phyloP scores from a whole-genome alignment of 2,113 vertebrate genomes.

The Pangasianodon gigas region DNA sequence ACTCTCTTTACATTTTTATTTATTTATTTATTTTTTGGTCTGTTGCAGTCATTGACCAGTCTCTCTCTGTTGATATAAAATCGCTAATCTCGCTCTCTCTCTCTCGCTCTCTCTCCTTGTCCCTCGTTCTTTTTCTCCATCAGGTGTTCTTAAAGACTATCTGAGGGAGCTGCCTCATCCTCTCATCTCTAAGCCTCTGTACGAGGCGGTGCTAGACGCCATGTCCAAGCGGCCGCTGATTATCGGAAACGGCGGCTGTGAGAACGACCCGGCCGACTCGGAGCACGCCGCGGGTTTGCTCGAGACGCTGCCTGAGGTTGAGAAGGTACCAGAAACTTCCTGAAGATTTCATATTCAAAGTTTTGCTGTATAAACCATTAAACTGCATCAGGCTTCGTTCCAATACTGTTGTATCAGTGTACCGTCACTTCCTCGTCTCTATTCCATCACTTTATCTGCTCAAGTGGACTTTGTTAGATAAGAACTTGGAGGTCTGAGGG shows the following conservation, averaged over 20 bases:
- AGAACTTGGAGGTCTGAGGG: background rate
- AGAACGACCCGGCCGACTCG: slow-evolving; percentile 84
- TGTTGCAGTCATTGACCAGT: background rate
- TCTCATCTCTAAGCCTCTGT: slow-evolving; percentile 90
- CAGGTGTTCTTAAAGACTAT: slow-evolving; percentile 97
- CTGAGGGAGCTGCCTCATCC: slow-evolving; percentile 93
- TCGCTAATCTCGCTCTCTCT: background rate
- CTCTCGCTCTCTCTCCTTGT: background rate
- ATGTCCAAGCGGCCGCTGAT: slow-evolving; percentile 87
- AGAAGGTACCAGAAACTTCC: slow-evolving; percentile 76
- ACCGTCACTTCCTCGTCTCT: background rate
- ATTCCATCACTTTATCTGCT: background rate
- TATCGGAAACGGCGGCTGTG: slow-evolving; percentile 82
- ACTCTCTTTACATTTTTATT: too few species aligned
- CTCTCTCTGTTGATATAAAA: background rate
- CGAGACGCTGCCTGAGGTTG: slow-evolving; percentile 87
- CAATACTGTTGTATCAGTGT: too few species aligned
- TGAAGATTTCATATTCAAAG: background rate
- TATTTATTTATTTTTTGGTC: background rate
- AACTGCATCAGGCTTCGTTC: too few species aligned
- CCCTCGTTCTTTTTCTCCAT: background rate
- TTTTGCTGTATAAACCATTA: background rate
- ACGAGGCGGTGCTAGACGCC: slow-evolving; percentile 86
- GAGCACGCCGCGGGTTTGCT: slow-evolving; percentile 82
- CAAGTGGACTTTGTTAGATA: background rate